Conservation (phyloP, 2,797 vertebrate species). For the Natrix natrix region DNA sequence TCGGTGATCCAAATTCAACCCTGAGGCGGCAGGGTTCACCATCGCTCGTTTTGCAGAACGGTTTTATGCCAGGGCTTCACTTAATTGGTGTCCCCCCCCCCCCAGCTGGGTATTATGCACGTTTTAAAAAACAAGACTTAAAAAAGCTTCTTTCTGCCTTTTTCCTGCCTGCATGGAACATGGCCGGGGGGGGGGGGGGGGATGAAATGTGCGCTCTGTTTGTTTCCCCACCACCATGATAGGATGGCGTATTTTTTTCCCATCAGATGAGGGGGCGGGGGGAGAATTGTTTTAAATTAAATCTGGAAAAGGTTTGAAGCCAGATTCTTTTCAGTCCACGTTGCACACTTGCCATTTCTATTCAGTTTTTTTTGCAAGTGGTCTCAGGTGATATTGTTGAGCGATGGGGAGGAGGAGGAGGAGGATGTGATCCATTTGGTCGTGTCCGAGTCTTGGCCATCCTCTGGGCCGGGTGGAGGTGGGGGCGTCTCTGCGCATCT, state of each 20-base stretch:
- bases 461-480: too few relatives aligned
- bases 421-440: background rate
- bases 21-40: background rate
- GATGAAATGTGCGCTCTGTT: too few relatives aligned
- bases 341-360: background rate
- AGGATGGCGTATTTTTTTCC: background rate
- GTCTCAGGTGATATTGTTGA: background rate
- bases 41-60: rapidly evolving
- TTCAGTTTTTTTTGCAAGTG: background rate
- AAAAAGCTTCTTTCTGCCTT: background rate
- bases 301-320: background rate
- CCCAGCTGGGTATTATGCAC: background rate
- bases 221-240: background rate
- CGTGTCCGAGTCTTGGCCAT: background rate
- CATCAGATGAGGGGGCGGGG: background rate
- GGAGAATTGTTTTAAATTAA: background rate
- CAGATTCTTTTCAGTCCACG: background rate
- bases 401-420: background rate
- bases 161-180: too few relatives aligned
- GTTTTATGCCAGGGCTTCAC: background rate
- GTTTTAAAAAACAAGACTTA: background rate
- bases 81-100: background rate
- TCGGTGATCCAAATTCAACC: background rate
- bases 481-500: background rate
- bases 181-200: too few relatives aligned